A percentile compares a stretch with the other conserved stretches of the same genome.
Evolutionary conservation across 2,888 invertebrate species (phyloP).

Genomic region (Lithophane socia): DNA sequence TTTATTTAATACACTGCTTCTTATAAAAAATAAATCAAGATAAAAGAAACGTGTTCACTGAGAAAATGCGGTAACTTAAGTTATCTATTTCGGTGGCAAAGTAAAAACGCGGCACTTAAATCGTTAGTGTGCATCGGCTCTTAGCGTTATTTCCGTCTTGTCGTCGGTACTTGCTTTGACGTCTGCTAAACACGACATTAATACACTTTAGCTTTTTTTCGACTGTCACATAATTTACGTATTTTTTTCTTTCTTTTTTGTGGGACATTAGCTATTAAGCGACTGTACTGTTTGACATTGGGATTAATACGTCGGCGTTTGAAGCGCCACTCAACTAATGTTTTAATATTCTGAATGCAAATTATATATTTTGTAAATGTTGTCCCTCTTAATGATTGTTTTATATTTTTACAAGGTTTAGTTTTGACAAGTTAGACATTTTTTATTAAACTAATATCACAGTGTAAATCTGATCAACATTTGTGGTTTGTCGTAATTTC

Average conservation of each 20-base stretch:
- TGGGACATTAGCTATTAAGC: slow-evolving; percentile 89
- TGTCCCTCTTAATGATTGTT: slow-evolving; percentile 41
- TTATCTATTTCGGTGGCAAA: slow-evolving; percentile 60
- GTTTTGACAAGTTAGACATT: slow-evolving; percentile 61
- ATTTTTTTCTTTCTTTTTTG: slow-evolving; percentile 81
- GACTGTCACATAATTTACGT: slow-evolving; percentile 88
- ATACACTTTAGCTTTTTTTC: slow-evolving; percentile 87
- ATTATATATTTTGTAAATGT: slow-evolving; percentile 49
- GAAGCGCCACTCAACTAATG: slow-evolving; percentile 71
- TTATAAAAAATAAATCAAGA: slow-evolving; percentile 28
- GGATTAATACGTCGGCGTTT: slow-evolving; percentile 84
- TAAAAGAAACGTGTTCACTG: slow-evolving; percentile 26
- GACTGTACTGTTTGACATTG: slow-evolving; percentile 80
- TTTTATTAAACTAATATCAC: not conserved
- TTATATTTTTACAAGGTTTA: slow-evolving; percentile 57
- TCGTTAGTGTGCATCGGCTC: slow-evolving; percentile 73
- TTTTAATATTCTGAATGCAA: slow-evolving; percentile 67
- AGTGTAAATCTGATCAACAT: not conserved
- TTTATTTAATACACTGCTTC: slow-evolving; percentile 39
- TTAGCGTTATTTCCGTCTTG: slow-evolving; percentile 83
- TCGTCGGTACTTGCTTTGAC: slow-evolving; percentile 86
- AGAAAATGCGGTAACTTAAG: slow-evolving; percentile 53
- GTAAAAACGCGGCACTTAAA: slow-evolving; percentile 64
- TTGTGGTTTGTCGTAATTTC: not conserved
- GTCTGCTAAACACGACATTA: slow-evolving; percentile 89